Evolutionary conservation across 2,113 vertebrate species (phyloP), one percentile per base, ranked within the genome.

Genomic region (Xiphophorus maculatus): DNA sequence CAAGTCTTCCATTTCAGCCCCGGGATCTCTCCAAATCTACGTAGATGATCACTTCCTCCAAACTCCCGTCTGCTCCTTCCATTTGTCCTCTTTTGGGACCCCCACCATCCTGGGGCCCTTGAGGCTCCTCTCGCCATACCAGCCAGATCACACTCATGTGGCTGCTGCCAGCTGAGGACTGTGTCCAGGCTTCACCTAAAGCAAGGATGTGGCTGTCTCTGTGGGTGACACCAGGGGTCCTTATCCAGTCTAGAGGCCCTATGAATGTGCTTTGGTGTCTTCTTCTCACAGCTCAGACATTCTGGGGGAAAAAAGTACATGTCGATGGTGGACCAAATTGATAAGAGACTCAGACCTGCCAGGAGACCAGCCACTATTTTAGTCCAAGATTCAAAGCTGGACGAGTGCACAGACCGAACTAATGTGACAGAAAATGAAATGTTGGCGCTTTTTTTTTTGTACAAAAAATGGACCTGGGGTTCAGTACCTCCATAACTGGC

Each of bases 1-100:
- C 70, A 90, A 80, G 93, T 94, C 93, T 94, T 95, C 93, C 93
- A 92, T 87, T 87, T 82, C 84, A 65, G 69, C 84, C 90, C 83
- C 72, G 11, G 27, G 83, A 74, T 78, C 71, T 83, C 74, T 88
- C 88, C 86, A 73, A 67, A 81, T 80, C 79, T 90, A 83, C 80
- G 87, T 82, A 35, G 61, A 84, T 79, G 30, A 44, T 72, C 25
- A 28, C 85, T 63, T 77, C 79, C 69, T 69, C 74, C 73, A 60
- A 63, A 7, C 44, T 48, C 74, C 51, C 25, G 83, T 84, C 81
- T 42, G 63, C 77, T 75, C 88, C 77, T 60, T 32, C 65, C 44
- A 66, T 85, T 71, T 65, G 35, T 79, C 66, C 79, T 37, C 74
- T 73, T 70, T 12, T 65, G 42, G 48, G 71, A 35, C 61, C 64